Conservation (phyloP, 2,113 vertebrate genomes). For the Crypturellus undulatus region DNA sequence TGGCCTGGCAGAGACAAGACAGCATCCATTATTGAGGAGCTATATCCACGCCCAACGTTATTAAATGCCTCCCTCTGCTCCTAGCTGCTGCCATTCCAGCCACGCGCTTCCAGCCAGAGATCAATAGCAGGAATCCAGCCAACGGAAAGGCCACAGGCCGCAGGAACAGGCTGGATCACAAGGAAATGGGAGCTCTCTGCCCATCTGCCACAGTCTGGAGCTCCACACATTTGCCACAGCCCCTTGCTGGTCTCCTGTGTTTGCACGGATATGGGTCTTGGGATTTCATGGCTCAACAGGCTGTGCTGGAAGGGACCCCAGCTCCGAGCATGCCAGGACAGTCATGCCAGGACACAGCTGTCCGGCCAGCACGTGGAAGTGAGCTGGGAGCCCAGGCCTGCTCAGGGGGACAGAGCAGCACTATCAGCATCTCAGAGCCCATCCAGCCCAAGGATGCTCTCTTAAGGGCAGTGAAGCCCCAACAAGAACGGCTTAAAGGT, state of each 20-base stretch:
- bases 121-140: constrained; percentile 22
- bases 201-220: rapidly evolving
- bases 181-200: background rate
- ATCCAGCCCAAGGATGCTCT: background rate
- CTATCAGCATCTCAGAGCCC: rapidly evolving
- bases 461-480: background rate
- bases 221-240: rapidly evolving
- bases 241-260: background rate
- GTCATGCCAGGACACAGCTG: too few species aligned
- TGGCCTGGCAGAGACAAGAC: background rate
- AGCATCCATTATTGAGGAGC: constrained; percentile 63
- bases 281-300: background rate
- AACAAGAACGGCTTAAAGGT: background rate
- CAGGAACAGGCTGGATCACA: rapidly evolving
- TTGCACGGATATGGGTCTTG: rapidly evolving
- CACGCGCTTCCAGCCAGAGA: background rate
- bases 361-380: background rate
- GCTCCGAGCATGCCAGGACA: background rate
- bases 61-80: constrained; percentile 61
- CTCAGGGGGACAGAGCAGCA: background rate
- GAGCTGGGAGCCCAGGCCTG: background rate
- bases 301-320: background rate
- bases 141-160: background rate
- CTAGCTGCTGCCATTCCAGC: background rate
- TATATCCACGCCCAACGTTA: constrained; percentile 6